These are phyloP conservation scores for Equus przewalskii DNA, from an alignment of 2,113 vertebrate species.

Conservation along the genomic window DNA sequence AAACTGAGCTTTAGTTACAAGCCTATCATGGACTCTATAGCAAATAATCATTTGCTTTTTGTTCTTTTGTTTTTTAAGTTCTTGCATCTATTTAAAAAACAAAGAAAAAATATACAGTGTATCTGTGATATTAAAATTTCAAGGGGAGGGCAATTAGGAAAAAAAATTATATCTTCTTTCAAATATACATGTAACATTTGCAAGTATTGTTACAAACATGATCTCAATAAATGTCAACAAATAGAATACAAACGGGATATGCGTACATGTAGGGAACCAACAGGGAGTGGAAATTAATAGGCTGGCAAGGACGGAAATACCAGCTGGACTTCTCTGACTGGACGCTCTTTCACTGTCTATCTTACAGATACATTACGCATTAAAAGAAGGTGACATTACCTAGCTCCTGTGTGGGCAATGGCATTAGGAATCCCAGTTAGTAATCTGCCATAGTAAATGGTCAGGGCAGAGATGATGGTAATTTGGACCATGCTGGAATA, in stretches of 20 bases:
- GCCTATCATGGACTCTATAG: neutral
- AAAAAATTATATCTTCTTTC: neutral
- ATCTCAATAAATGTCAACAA: neutral
- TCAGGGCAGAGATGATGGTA: neutral
- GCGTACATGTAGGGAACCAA: neutral
- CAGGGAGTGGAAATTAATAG: neutral
- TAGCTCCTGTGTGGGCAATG: neutral
- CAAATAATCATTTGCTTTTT: neutral
- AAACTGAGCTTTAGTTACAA: slow-evolving; percentile 41
- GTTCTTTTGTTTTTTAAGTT: neutral
- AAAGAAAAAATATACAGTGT: neutral
- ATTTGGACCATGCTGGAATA: neutral
- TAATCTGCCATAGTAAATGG: neutral
- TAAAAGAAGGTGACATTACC: neutral
- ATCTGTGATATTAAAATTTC: too few relatives aligned
- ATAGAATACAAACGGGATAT: neutral
- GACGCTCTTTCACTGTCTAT: neutral
- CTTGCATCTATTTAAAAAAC: neutral
- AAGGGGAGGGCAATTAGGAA: too few relatives aligned
- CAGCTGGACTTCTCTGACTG: neutral
- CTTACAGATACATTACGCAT: neutral
- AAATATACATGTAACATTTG: neutral
- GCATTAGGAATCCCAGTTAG: neutral
- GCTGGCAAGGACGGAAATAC: neutral
- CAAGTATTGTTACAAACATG: neutral